A percentile compares a stretch with the other conserved stretches of the same genome.
These are phyloP conservation scores for Neodon shergylaensis DNA, from an alignment of 2,113 vertebrate species.

Conservation along the genomic window DNA sequence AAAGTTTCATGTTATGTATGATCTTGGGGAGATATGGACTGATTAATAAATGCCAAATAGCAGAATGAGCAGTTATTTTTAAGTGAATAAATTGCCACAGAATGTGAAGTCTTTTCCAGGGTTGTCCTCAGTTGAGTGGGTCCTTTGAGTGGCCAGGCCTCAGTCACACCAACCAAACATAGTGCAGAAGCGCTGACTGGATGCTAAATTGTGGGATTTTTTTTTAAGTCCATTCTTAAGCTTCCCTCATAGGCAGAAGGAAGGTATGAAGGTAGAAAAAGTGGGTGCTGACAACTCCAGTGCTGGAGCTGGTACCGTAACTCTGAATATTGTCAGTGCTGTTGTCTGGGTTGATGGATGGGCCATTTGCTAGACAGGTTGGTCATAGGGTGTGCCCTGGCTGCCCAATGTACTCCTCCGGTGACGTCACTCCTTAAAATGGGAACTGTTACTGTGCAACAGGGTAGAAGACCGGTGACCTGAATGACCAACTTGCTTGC, in stretches of 20 bases:
- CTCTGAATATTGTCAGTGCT: neutral
- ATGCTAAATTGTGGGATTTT: neutral
- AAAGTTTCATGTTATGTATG: neutral
- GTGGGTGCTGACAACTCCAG: neutral
- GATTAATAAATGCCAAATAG: neutral
- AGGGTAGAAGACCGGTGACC: neutral
- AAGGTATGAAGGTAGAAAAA: neutral
- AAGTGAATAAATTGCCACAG: neutral
- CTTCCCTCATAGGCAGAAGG: neutral
- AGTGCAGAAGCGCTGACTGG: neutral
- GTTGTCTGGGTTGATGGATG: neutral
- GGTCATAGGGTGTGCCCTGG: neutral
- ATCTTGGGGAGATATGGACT: neutral
- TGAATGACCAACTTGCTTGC: neutral
- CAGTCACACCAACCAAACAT: neutral
- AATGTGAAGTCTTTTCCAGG: neutral
- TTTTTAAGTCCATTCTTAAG: neutral
- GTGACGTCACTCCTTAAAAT: neutral
- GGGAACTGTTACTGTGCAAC: neutral
- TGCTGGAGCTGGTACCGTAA: neutral
- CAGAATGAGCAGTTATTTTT: neutral
- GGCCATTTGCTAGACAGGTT: neutral
- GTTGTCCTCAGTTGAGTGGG: neutral
- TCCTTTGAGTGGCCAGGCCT: neutral
- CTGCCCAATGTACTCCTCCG: neutral